phyloP scores from a whole-genome alignment of 2,797 vertebrate genomes.

The Gambusia yucatana region DNA sequence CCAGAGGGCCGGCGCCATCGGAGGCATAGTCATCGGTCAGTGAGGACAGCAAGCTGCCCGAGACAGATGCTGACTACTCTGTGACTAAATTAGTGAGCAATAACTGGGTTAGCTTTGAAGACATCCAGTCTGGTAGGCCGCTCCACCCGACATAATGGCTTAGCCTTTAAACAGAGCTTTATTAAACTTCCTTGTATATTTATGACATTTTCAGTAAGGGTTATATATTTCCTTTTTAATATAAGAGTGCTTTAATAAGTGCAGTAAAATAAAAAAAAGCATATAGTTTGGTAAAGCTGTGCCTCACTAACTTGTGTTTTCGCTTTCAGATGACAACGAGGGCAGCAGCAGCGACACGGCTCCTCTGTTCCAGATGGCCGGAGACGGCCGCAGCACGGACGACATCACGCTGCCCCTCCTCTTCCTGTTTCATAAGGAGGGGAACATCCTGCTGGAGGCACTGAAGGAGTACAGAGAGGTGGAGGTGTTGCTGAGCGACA shows the following conservation, averaged over 20 bases:
- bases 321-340: conserved; percentile 91
- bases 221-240: neutral
- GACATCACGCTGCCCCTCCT: conserved; percentile 94
- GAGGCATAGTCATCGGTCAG: conserved; percentile 97
- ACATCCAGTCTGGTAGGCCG: conserved; percentile 19
- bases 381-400: conserved; percentile 94
- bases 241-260: neutral
- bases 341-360: conserved; percentile 99
- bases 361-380: conserved; percentile 98
- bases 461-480: conserved; percentile 92
- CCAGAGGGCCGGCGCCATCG: conserved; percentile 95
- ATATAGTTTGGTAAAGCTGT: neutral
- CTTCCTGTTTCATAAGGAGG: conserved; percentile 98
- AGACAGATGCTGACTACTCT: conserved; percentile 30
- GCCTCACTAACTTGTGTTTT: neutral
- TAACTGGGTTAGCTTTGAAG: conserved; percentile 52
- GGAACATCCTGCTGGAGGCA: conserved; percentile 93
- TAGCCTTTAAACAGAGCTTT: conserved; percentile 13
- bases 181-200: neutral
- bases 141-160: conserved; percentile 9
- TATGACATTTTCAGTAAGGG: neutral
- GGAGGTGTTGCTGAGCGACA: conserved; percentile 96
- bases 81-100: conserved; percentile 29
- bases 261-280: too few species aligned
- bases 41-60: conserved; percentile 18